These are phyloP conservation scores for Hylaeus volcanicus DNA, from an alignment of 1,140 invertebrate genomes.

Conservation along the genomic window DNA sequence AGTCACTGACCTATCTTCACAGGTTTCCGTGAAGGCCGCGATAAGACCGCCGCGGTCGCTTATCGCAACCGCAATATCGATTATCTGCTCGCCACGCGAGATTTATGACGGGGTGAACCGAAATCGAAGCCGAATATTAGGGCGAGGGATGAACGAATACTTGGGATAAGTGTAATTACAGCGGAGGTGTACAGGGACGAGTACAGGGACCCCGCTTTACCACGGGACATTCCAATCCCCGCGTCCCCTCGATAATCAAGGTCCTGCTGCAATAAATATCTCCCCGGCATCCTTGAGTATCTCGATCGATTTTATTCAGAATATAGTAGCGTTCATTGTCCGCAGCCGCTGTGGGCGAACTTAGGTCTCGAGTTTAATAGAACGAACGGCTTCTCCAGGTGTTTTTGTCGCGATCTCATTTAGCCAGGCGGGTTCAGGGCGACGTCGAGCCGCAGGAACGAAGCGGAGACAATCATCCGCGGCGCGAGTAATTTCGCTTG, in stretches of 20 bases:
- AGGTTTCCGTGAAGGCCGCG: background rate
- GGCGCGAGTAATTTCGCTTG: slow-evolving; percentile 53
- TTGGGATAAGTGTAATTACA: no score
- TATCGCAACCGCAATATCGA: slow-evolving; percentile 43
- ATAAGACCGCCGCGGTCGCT: slow-evolving; percentile 28
- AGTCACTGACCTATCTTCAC: slow-evolving; percentile 40
- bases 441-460: slow-evolving; percentile 36
- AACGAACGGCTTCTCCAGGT: slow-evolving; percentile 46
- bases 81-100: slow-evolving; percentile 23
- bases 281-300: background rate
- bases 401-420: slow-evolving; percentile 50
- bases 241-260: no score
- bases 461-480: slow-evolving; percentile 56
- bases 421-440: slow-evolving; percentile 7
- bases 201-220: no score
- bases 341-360: background rate
- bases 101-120: slow-evolving; percentile 27
- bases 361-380: slow-evolving; percentile 30
- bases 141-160: no score
- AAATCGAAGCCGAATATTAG: slow-evolving; percentile 32
- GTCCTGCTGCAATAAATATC: background rate
- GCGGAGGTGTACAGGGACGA: no score
- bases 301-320: no score
- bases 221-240: no score
- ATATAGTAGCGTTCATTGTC: no score